Percentiles rank a stretch among this genome's conserved stretches.
These are phyloP conservation scores for Triops longicaudatus DNA, from an alignment of 1,140 invertebrate genomes.

Conservation along the genomic window DNA sequence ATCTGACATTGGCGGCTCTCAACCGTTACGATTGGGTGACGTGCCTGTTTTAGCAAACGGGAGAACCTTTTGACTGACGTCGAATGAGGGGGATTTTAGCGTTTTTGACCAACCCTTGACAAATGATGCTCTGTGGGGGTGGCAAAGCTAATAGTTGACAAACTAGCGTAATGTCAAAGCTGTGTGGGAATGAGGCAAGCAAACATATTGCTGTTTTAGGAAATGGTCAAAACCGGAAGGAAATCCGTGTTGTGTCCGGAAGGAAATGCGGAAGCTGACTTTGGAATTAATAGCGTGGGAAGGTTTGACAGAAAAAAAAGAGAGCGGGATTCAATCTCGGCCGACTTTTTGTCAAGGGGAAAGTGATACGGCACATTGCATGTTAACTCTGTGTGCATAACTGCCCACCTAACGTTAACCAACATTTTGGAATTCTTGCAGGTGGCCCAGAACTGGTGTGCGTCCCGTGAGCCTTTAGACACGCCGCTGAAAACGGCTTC, in stretches of 20 bases:
- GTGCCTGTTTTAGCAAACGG: background rate
- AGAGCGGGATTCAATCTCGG: conserved; percentile 20
- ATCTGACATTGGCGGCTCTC: background rate
- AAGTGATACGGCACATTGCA: conserved; percentile 18
- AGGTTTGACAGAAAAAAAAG: conserved; percentile 7
- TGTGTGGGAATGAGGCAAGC: background rate
- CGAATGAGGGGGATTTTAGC: background rate
- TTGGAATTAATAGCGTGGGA: conserved; percentile 10
- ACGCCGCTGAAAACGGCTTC: conserved; percentile 35
- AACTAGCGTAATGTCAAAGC: background rate
- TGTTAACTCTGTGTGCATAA: background rate
- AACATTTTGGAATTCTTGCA: conserved; percentile 31
- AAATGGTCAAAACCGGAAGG: background rate
- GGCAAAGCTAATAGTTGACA: background rate
- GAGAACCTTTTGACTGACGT: background rate
- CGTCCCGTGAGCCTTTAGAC: conserved; percentile 42
- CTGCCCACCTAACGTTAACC: background rate
- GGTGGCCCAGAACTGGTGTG: conserved; percentile 45
- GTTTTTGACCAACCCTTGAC: background rate
- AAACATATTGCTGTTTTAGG: background rate
- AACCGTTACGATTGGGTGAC: background rate
- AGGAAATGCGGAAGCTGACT: conserved; percentile 7
- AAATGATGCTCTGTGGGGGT: background rate
- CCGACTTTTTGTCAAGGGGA: background rate
- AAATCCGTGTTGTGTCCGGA: conserved; percentile 4